Percentiles rank a stretch among this genome's conserved stretches.
Conservation (phyloP, 2,797 vertebrate species). For the Enteromius anoplus region DNA sequence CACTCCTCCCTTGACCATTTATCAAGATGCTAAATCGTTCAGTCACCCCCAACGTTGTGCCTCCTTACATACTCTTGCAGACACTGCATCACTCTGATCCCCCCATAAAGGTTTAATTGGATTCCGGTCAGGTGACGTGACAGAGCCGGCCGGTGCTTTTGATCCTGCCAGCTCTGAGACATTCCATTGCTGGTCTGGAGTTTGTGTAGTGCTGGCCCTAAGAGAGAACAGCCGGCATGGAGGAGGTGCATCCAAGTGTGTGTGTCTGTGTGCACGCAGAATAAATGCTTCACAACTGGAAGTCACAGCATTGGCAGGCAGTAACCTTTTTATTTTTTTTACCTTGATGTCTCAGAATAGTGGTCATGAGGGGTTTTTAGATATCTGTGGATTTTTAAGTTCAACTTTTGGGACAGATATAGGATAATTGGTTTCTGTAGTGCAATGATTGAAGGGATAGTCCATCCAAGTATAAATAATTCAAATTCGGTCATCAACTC, state of each 20-base stretch:
- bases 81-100: slow-evolving; percentile 68
- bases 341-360: neutral
- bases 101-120: slow-evolving; percentile 78
- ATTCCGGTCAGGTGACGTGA: slow-evolving; percentile 79
- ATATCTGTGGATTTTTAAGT: neutral
- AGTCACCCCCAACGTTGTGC: slow-evolving; percentile 10
- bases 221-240: slow-evolving; percentile 26
- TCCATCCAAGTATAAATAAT: neutral
- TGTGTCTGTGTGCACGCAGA: neutral
- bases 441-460: neutral
- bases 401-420: neutral
- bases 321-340: slow-evolving; percentile 1
- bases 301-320: neutral
- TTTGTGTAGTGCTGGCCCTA: slow-evolving; percentile 30
- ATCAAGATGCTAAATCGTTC: slow-evolving; percentile 27
- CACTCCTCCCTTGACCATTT: slow-evolving; percentile 16
- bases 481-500: neutral
- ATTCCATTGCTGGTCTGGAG: slow-evolving; percentile 66
- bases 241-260: slow-evolving; percentile 14
- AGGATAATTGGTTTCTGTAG: neutral
- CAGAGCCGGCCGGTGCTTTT: slow-evolving; percentile 69
- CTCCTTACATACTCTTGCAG: neutral
- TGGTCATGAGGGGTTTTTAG: neutral
- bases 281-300: neutral
- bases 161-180: slow-evolving; percentile 70